A percentile compares a stretch with the other conserved stretches of the same genome.
Conservation (phyloP, 2,888 invertebrate genomes). For the Liodrosophila aerea region DNA sequence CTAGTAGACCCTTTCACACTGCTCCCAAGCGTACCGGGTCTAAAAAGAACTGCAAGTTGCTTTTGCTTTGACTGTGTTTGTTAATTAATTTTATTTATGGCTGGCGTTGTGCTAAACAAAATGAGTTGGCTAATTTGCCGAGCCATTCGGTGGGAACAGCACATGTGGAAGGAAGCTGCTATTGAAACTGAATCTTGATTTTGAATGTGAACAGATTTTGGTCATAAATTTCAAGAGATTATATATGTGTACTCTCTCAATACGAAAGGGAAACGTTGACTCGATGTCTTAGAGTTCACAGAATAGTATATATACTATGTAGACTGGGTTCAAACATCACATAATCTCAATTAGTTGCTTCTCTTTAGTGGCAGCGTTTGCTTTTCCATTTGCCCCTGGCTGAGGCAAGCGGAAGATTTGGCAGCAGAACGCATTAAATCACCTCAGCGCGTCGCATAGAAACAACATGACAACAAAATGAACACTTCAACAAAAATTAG, state of each 20-base stretch:
- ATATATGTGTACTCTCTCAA: slow-evolving; percentile 23
- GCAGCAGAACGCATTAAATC: slow-evolving; percentile 72
- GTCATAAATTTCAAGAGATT: slow-evolving; percentile 54
- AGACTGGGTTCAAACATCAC: background rate
- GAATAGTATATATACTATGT: background rate
- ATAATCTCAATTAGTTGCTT: slow-evolving; percentile 26
- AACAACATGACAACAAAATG: slow-evolving; percentile 78
- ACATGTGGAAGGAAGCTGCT: slow-evolving; percentile 45
- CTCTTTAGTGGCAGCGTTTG: slow-evolving; percentile 8
- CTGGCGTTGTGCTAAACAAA: slow-evolving; percentile 59
- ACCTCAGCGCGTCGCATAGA: slow-evolving; percentile 65
- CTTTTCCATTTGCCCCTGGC: slow-evolving; percentile 4
- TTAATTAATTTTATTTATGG: slow-evolving; percentile 62
- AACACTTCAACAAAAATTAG: slow-evolving; percentile 72
- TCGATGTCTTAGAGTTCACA: slow-evolving; percentile 12
- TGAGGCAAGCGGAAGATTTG: slow-evolving; percentile 58
- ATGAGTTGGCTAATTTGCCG: slow-evolving; percentile 64
- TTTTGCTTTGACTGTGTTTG: slow-evolving; percentile 36
- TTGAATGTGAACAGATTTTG: slow-evolving; percentile 46
- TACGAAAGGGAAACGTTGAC: slow-evolving; percentile 15
- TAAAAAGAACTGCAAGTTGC: slow-evolving; percentile 47
- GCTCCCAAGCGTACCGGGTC: too few relatives aligned
- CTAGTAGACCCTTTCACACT: too few relatives aligned
- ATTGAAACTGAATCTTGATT: slow-evolving; percentile 31
- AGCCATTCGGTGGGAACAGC: slow-evolving; percentile 53